Conservation (phyloP, 2,888 invertebrate genomes). For the Eucriotettix oculatus region DNA sequence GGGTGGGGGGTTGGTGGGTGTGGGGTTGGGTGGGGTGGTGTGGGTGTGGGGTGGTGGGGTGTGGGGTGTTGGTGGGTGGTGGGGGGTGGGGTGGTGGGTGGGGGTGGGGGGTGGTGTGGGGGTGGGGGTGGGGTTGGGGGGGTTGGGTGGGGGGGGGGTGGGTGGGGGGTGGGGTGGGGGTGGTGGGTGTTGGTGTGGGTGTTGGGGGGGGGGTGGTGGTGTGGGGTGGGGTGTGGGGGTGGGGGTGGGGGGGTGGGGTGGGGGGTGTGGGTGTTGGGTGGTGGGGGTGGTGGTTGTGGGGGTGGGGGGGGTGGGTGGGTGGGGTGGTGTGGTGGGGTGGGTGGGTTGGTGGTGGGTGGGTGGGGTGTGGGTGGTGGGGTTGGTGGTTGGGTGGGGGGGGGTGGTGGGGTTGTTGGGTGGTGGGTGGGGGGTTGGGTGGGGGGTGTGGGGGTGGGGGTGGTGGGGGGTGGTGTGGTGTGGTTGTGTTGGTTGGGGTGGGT, state of each 20-base stretch:
- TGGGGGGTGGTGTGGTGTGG: not conserved
- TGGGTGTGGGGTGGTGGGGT: too few relatives aligned
- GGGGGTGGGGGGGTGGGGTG: not conserved
- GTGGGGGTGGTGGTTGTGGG: not conserved
- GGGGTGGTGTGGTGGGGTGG: not conserved
- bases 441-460: not conserved
- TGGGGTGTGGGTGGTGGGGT: not conserved
- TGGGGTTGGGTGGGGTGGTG: too few relatives aligned
- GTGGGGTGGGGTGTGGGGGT: not conserved
- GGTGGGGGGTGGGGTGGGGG: too few relatives aligned
- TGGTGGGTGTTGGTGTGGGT: too few relatives aligned
- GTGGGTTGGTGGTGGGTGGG: too few relatives aligned
- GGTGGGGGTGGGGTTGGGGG: too few relatives aligned
- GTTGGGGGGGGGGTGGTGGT: not conserved
- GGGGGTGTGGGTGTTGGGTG: not conserved
- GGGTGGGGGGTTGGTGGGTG: too few relatives aligned
- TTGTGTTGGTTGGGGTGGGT: not conserved
- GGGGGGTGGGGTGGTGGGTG: too few relatives aligned
- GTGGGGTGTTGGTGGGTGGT: too few relatives aligned
- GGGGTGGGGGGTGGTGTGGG: too few relatives aligned
- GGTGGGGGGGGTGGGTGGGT: not conserved
- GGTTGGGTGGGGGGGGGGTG: too few relatives aligned
- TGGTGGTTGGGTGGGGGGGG: not conserved
- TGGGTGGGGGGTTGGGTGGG: not conserved
- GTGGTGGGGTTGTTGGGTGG: not conserved